These are phyloP conservation scores for Chloroceryle aenea DNA, from an alignment of 2,113 vertebrate genomes.

Conservation along the genomic window DNA sequence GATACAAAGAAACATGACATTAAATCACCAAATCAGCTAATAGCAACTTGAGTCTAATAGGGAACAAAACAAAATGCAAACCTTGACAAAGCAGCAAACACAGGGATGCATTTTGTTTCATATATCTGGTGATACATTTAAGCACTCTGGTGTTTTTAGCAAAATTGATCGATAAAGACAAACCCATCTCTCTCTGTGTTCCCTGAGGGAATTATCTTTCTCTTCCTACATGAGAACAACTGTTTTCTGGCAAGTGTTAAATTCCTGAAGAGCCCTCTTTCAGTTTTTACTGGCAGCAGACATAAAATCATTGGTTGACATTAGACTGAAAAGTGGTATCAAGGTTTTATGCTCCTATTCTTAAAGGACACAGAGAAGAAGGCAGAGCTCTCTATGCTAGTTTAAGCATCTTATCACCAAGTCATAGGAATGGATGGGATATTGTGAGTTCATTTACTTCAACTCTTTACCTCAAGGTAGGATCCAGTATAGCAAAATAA, in stretches of 20 bases:
- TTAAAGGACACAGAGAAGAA: not conserved
- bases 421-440: not conserved
- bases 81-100: not conserved
- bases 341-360: not conserved
- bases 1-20: not conserved
- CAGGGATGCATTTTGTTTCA: not conserved
- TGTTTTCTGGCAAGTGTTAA: not conserved
- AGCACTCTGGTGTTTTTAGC: not conserved
- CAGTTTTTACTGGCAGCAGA: not conserved
- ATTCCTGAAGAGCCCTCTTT: not conserved
- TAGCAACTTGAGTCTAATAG: not conserved
- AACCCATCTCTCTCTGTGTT: not conserved
- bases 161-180: not conserved
- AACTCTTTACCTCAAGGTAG: not conserved
- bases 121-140: not conserved
- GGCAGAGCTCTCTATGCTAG: not conserved
- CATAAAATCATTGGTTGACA: not conserved
- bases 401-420: not conserved
- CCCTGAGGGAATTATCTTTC: not conserved
- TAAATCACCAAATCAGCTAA: not conserved
- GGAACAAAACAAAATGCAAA: not conserved
- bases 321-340: not conserved
- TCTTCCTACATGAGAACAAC: not conserved
- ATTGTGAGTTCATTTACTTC: not conserved
- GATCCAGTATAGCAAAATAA: not conserved